These are phyloP conservation scores for Drosophila barbarae DNA, from an alignment of 2,888 invertebrate species.

Conservation along the genomic window DNA sequence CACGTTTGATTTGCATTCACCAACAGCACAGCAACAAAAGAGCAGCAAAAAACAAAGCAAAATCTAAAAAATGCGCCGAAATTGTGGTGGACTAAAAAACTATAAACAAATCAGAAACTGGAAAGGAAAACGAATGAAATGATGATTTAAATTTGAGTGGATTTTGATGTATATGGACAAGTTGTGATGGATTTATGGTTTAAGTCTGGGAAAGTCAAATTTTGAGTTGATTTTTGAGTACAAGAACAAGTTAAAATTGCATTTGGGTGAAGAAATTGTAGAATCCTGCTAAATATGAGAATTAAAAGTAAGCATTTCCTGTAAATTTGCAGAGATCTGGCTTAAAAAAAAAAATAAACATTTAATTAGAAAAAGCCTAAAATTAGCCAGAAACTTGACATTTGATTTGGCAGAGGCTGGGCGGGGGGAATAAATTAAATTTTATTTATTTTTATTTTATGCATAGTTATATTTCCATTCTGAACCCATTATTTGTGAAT, in stretches of 20 bases:
- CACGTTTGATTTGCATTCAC: constrained; percentile 65
- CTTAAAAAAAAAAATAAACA: too few relatives aligned
- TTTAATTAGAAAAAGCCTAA: too few relatives aligned
- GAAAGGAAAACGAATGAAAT: background rate
- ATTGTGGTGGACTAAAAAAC: background rate
- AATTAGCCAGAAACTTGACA: too few relatives aligned
- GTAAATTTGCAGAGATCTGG: too few relatives aligned
- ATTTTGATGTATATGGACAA: background rate
- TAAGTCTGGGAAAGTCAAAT: background rate
- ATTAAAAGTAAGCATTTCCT: too few relatives aligned
- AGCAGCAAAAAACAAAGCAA: background rate
- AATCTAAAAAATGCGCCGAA: constrained; percentile 20
- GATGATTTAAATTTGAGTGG: background rate
- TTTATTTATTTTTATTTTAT: background rate
- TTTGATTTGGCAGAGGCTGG: too few relatives aligned
- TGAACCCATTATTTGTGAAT: background rate
- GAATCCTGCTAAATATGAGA: too few relatives aligned
- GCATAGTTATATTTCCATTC: background rate
- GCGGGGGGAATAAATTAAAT: too few relatives aligned
- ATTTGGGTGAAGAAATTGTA: background rate
- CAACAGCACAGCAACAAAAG: background rate
- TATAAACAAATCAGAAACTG: background rate
- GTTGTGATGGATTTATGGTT: constrained; percentile 1
- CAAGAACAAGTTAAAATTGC: background rate
- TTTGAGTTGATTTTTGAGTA: background rate